These are phyloP conservation scores for Gymnoscopelus microlampas DNA, from an alignment of 2,797 vertebrate genomes.

Conservation along the genomic window DNA sequence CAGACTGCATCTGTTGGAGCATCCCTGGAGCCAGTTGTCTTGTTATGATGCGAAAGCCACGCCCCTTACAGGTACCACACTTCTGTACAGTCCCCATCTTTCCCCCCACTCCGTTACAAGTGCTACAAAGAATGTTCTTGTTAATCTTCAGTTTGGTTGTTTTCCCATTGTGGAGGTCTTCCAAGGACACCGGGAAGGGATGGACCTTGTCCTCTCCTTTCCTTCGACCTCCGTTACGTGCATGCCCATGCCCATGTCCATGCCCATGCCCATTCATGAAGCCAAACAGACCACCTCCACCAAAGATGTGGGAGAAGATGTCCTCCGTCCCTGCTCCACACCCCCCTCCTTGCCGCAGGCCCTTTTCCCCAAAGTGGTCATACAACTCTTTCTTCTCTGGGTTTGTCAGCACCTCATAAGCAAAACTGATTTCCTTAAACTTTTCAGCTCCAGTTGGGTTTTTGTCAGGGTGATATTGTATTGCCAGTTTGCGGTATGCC, in stretches of 20 bases:
- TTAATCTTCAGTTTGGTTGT: conserved; percentile 98
- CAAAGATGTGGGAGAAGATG: conserved; percentile 99
- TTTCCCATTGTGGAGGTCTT: conserved; percentile 98
- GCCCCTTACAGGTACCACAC: conserved; percentile 92
- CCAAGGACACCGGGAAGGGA: conserved; percentile 91
- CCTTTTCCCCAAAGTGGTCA: conserved; percentile 96
- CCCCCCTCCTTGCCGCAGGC: conserved; percentile 94
- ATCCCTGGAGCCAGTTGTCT: conserved; percentile 97
- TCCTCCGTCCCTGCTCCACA: conserved; percentile 96
- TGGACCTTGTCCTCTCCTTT: conserved; percentile 99
- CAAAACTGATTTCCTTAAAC: conserved; percentile 99
- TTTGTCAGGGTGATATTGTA: conserved; percentile 98
- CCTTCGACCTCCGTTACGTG: conserved; percentile 93
- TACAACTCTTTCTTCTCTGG: conserved; percentile 97
- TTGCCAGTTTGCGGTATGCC: conserved; percentile 96
- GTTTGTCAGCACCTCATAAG: conserved; percentile 96
- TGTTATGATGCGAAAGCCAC: conserved; percentile 97
- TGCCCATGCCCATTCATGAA: conserved; percentile 92
- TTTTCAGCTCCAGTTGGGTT: conserved; percentile 98
- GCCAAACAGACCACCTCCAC: conserved; percentile 91
- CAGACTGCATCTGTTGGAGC: conserved; percentile 99
- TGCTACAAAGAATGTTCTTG: conserved; percentile 98
- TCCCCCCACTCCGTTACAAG: conserved; percentile 97
- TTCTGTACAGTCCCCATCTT: conserved; percentile 97
- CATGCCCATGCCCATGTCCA: conserved; percentile 72